Evolutionary conservation across 2,888 invertebrate species (phyloP).

Genomic region (Drosophila leonis): DNA sequence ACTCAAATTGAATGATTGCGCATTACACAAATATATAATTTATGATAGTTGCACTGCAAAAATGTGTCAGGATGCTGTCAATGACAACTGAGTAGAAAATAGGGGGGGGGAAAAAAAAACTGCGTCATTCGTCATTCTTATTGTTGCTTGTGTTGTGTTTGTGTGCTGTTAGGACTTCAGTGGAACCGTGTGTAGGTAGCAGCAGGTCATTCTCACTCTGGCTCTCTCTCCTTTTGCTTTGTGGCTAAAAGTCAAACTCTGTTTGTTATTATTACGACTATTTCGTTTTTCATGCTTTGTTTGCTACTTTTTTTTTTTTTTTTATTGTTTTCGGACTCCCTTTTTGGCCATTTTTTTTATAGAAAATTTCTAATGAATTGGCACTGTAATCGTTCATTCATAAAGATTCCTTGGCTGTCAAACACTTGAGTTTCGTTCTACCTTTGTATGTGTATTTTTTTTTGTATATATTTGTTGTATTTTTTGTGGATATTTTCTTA

Average conservation of each 20-base stretch:
- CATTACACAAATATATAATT: constrained; percentile 66
- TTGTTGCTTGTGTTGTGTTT: constrained; percentile 45
- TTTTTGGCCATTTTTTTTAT: constrained; percentile 11
- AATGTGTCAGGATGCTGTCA: constrained; percentile 60
- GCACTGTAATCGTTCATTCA: constrained; percentile 70
- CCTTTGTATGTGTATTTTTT: constrained; percentile 29
- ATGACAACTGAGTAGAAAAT: constrained; percentile 59
- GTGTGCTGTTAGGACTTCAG: constrained; percentile 51
- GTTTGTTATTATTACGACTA: constrained; percentile 65
- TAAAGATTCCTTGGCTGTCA: constrained; percentile 56
- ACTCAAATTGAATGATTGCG: constrained; percentile 59
- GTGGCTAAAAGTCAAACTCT: constrained; percentile 65
- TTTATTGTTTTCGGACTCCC: constrained; percentile 42
- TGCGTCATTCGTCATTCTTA: constrained; percentile 76
- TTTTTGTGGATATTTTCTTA: constrained; percentile 39
- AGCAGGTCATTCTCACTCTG: background rate
- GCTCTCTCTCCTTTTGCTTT: background rate
- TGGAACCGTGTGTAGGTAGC: constrained; percentile 48
- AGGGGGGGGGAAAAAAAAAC: constrained; percentile 28
- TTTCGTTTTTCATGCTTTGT: constrained; percentile 43
- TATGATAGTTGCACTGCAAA: constrained; percentile 62
- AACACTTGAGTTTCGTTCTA: constrained; percentile 46
- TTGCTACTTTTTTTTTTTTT: constrained; percentile 49
- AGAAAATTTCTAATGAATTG: constrained; percentile 72
- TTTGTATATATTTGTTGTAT: background rate